Percentiles rank a stretch among this genome's conserved stretches.
These are phyloP conservation scores for Stomorhina lunata DNA, from an alignment of 2,888 invertebrate species.

Conservation along the genomic window DNA sequence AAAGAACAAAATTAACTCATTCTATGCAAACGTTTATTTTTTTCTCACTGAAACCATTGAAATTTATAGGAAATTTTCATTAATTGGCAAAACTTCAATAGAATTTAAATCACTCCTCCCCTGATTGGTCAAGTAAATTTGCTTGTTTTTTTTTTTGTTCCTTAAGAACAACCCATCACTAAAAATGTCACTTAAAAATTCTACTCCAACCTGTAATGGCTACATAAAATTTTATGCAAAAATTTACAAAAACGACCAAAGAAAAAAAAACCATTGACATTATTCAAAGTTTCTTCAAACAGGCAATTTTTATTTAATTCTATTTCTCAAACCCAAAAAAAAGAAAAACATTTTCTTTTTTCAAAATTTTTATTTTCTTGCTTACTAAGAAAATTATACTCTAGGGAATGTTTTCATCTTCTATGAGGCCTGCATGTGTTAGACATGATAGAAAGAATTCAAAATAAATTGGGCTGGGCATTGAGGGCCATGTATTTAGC, in stretches of 20 bases:
- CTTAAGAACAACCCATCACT: slow-evolving; percentile 34
- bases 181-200: slow-evolving; percentile 21
- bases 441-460: not conserved
- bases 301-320: slow-evolving; percentile 67
- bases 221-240: not conserved
- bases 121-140: slow-evolving; percentile 40
- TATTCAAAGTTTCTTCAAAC: slow-evolving; percentile 45
- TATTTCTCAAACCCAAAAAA: slow-evolving; percentile 62
- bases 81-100: slow-evolving; percentile 33
- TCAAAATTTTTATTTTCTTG: slow-evolving; percentile 27
- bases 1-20: no score
- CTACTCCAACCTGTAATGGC: slow-evolving; percentile 30
- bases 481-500: slow-evolving; percentile 27
- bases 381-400: slow-evolving; percentile 71
- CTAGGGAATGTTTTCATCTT: slow-evolving; percentile 69
- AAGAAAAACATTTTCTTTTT: slow-evolving; percentile 32
- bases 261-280: slow-evolving; percentile 37
- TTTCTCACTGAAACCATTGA: not conserved
- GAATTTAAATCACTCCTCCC: not conserved
- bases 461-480: slow-evolving; percentile 68
- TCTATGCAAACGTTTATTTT: not conserved
- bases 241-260: not conserved
- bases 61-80: not conserved
- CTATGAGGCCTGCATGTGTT: slow-evolving; percentile 7
- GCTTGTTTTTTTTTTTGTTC: not conserved